A percentile compares a stretch with the other conserved stretches of the same genome.
Evolutionary conservation across 2,113 vertebrate species (phyloP).

Genomic region (Falco punctatus): DNA sequence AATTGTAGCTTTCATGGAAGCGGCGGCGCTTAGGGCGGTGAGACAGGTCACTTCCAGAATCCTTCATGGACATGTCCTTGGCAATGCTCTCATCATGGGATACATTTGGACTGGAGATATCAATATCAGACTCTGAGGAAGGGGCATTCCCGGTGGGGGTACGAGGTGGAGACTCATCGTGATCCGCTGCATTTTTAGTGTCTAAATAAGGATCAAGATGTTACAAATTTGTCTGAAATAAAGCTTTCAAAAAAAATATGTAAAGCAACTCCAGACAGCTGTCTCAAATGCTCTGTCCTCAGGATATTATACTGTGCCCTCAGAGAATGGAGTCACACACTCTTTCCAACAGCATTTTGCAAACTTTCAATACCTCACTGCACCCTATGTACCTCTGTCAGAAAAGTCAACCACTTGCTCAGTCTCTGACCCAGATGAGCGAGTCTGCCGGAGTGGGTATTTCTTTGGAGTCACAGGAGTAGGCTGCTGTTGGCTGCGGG

Average conservation of each 20-base stretch:
- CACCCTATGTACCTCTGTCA: constrained; percentile 81
- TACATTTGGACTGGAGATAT: constrained; percentile 96
- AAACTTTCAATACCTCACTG: background rate
- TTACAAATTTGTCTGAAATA: background rate
- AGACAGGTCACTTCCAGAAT: constrained; percentile 94
- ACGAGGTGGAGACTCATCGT: constrained; percentile 95
- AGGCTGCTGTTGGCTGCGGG: constrained; percentile 93
- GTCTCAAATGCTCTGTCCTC: background rate
- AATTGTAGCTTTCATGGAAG: constrained; percentile 99
- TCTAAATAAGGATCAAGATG: constrained; percentile 69
- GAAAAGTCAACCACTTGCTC: constrained; percentile 87
- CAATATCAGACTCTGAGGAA: constrained; percentile 98
- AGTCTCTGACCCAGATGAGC: constrained; percentile 91
- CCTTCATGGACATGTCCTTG: constrained; percentile 92
- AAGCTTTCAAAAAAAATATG: background rate
- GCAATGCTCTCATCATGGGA: constrained; percentile 95
- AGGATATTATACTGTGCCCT: background rate
- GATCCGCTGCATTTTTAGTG: constrained; percentile 88
- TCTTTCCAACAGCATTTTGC: background rate
- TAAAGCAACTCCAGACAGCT: background rate
- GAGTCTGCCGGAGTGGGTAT: constrained; percentile 90
- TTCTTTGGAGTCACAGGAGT: constrained; percentile 88
- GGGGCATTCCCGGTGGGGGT: constrained; percentile 98
- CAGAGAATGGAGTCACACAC: background rate
- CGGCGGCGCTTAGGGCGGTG: constrained; percentile 95